These are phyloP conservation scores for Pollenia angustigena DNA, from an alignment of 2,888 invertebrate species.

Conservation along the genomic window DNA sequence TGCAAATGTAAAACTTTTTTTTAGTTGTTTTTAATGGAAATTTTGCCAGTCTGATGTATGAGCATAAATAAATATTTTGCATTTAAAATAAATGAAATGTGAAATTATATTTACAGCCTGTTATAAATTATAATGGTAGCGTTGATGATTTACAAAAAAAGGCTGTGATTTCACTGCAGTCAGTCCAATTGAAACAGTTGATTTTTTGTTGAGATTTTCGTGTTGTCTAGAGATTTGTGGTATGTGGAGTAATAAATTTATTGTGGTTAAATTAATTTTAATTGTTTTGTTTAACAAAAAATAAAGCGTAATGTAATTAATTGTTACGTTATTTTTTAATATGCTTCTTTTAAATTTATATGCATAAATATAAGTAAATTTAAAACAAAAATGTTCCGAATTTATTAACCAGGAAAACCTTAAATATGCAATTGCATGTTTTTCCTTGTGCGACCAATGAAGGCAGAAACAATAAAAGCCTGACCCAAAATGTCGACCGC, in stretches of 20 bases:
- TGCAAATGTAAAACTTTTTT: slow-evolving; percentile 1
- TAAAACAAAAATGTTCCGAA: too few relatives aligned
- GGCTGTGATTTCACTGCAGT: background rate
- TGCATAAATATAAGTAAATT: too few relatives aligned
- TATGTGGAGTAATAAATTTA: slow-evolving; percentile 51
- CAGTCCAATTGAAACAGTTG: slow-evolving; percentile 8
- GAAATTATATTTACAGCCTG: slow-evolving; percentile 73
- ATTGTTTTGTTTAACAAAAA: background rate
- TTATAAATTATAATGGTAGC: slow-evolving; percentile 50
- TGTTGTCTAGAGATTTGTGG: slow-evolving; percentile 45
- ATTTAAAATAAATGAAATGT: slow-evolving; percentile 72
- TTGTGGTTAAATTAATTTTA: slow-evolving; percentile 46
- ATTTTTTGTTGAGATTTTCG: slow-evolving; percentile 34
- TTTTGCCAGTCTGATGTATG: slow-evolving; percentile 54
- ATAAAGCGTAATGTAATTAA: slow-evolving; percentile 29
- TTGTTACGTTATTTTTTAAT: background rate
- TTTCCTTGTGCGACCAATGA: too few relatives aligned
- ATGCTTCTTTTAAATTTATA: too few relatives aligned
- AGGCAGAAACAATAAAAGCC: too few relatives aligned
- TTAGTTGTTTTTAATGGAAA: slow-evolving; percentile 51
- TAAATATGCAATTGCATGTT: too few relatives aligned
- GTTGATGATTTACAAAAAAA: slow-evolving; percentile 16
- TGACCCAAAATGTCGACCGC: too few relatives aligned
- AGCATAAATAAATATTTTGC: slow-evolving; percentile 55
- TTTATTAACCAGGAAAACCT: too few relatives aligned